phyloP scores from a whole-genome alignment of 2,888 invertebrate species.

The Cosmia pyralina region DNA sequence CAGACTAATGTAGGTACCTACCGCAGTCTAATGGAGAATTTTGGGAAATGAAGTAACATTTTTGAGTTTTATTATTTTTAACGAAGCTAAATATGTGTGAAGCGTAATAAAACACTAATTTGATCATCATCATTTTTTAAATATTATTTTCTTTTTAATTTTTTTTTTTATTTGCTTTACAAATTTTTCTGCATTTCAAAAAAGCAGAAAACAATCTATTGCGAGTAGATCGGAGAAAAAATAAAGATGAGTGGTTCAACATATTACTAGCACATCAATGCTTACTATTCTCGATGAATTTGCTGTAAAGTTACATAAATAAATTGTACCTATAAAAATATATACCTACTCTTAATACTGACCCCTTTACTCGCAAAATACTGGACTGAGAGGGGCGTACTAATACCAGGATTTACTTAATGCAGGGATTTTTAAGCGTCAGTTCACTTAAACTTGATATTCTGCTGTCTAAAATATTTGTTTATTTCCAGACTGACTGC shows the following conservation, averaged over 20 bases:
- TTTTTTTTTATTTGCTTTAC: too few relatives aligned
- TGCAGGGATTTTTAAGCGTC: constrained; percentile 51
- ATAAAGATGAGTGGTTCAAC: neutral
- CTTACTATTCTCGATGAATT: neutral
- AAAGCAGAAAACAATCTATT: neutral
- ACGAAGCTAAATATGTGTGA: neutral
- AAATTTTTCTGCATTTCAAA: neutral
- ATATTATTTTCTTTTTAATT: too few relatives aligned
- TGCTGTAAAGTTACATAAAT: neutral
- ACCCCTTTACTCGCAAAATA: constrained; percentile 39
- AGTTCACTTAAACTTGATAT: constrained; percentile 43
- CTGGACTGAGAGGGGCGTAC: constrained; percentile 37
- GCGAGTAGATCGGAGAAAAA: neutral
- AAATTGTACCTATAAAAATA: neutral
- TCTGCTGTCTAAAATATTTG: constrained; percentile 23
- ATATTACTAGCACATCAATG: too few relatives aligned
- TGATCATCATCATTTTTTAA: too few relatives aligned
- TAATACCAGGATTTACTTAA: constrained; percentile 57
- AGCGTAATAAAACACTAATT: too few relatives aligned
- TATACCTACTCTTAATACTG: constrained; percentile 2
- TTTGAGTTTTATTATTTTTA: neutral
- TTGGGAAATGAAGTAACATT: neutral
- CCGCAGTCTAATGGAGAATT: constrained; percentile 8
- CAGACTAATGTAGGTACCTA: constrained; percentile 7
- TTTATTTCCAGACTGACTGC: constrained; percentile 6